phyloP scores from a whole-genome alignment of 2,888 invertebrate species.

The Chydorus sphaericus region DNA sequence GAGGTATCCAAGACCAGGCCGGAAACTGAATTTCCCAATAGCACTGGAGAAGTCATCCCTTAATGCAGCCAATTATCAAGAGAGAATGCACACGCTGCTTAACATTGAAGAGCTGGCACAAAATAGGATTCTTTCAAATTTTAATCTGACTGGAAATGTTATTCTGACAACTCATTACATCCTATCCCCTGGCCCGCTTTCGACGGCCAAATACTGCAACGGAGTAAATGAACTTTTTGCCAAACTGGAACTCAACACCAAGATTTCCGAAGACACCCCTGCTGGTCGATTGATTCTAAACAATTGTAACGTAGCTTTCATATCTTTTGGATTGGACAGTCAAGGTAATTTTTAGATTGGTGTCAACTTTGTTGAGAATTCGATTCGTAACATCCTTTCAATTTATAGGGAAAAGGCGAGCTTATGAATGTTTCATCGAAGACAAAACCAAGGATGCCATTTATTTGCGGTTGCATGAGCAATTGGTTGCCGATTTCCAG shows the following conservation, averaged over 20 bases:
- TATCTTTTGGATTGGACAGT: slow-evolving; percentile 30
- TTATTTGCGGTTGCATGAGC: slow-evolving; percentile 51
- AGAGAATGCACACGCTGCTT: slow-evolving; percentile 57
- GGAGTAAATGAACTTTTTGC: slow-evolving; percentile 61
- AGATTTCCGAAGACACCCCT: slow-evolving; percentile 65
- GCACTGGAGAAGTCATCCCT: slow-evolving; percentile 29
- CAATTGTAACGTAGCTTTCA: slow-evolving; percentile 53
- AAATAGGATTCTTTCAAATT: slow-evolving; percentile 46
- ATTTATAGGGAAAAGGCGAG: slow-evolving; percentile 23
- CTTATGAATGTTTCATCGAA: slow-evolving; percentile 61
- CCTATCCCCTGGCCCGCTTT: slow-evolving; percentile 38
- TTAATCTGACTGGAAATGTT: slow-evolving; percentile 47
- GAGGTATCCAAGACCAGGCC: slow-evolving; percentile 42
- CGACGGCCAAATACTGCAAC: slow-evolving; percentile 54
- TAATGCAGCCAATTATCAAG: slow-evolving; percentile 52
- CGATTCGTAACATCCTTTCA: neutral
- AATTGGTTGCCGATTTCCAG: slow-evolving; percentile 45
- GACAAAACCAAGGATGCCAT: slow-evolving; percentile 66
- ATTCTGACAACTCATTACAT: slow-evolving; percentile 50
- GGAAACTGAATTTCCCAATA: slow-evolving; percentile 50
- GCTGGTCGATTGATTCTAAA: slow-evolving; percentile 62
- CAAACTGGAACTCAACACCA: slow-evolving; percentile 50
- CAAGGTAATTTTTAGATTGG: neutral
- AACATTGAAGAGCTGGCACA: slow-evolving; percentile 64
- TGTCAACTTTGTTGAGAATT: neutral